phyloP scores from a whole-genome alignment of 1,140 invertebrate genomes.

The Sitophilus oryzae region DNA sequence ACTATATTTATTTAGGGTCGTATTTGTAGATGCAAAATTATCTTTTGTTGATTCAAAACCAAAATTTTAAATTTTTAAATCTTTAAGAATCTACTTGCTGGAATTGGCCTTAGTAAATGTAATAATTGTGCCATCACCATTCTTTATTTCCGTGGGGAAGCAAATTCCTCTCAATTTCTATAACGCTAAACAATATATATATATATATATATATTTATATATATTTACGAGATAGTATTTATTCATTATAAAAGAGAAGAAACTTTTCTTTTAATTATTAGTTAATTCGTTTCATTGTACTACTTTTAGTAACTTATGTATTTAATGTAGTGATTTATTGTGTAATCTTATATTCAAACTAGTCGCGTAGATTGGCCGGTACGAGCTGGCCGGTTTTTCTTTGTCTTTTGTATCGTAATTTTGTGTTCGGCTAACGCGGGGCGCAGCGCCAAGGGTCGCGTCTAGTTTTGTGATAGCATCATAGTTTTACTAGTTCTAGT shows the following conservation, averaged over 20 bases:
- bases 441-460: slow-evolving; percentile 26
- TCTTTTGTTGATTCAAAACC: too few relatives aligned
- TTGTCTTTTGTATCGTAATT: slow-evolving; percentile 32
- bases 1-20: too few relatives aligned
- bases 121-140: slow-evolving; percentile 40
- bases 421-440: slow-evolving; percentile 32
- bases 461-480: slow-evolving; percentile 32
- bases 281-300: slow-evolving; percentile 27
- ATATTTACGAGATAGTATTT: slow-evolving; percentile 36
- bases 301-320: slow-evolving; percentile 31
- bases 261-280: slow-evolving; percentile 10
- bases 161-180: slow-evolving; percentile 8
- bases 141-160: slow-evolving; percentile 26
- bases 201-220: too few relatives aligned
- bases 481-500: slow-evolving; percentile 28
- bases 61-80: too few relatives aligned
- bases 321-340: slow-evolving; percentile 40
- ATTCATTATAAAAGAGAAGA: slow-evolving; percentile 16
- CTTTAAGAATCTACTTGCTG: too few relatives aligned
- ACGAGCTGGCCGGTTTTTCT: slow-evolving; percentile 13
- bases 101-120: slow-evolving; percentile 28
- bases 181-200: too few relatives aligned
- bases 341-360: slow-evolving; percentile 38
- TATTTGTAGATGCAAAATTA: too few relatives aligned
- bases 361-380: slow-evolving; percentile 35